A percentile compares a stretch with the other conserved stretches of the same genome.
Evolutionary conservation across 2,113 vertebrate species (phyloP).

Genomic region (Rhea pennata): DNA sequence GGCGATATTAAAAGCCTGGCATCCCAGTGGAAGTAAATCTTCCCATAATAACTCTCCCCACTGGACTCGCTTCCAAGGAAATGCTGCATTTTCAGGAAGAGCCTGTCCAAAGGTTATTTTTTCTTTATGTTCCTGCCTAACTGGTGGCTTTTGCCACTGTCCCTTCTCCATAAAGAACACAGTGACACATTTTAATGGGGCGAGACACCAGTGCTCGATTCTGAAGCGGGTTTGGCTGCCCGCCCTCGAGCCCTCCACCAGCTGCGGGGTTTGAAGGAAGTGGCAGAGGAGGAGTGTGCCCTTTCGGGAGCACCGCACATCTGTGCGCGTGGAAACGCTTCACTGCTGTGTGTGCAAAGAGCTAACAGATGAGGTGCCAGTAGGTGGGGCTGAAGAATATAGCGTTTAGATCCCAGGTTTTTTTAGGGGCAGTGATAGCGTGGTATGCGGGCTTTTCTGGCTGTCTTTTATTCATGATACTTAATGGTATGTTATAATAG

Average conservation of each 20-base stretch:
- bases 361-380: neutral
- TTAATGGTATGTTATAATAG: neutral
- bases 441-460: neutral
- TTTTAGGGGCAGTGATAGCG: neutral
- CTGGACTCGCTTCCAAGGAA: constrained; percentile 40
- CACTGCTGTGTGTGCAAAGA: neutral
- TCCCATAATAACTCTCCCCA: constrained; percentile 30
- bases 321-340: neutral
- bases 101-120: constrained; percentile 51
- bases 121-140: constrained; percentile 12
- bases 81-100: constrained; percentile 60
- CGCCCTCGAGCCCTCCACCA: neutral
- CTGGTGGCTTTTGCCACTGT: neutral
- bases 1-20: constrained; percentile 47
- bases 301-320: too few relatives aligned
- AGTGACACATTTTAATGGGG: neutral
- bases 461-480: neutral
- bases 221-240: neutral
- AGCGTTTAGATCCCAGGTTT: neutral
- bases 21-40: constrained; percentile 50
- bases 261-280: neutral
- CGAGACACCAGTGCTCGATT: neutral
- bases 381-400: constrained; percentile 49
- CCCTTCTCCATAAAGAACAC: neutral
- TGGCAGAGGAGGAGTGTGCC: neutral